Evolutionary conservation across 64 coral and sea anemone genomes (phyloP).

Genomic region (Stichodactyla helianthus): DNA sequence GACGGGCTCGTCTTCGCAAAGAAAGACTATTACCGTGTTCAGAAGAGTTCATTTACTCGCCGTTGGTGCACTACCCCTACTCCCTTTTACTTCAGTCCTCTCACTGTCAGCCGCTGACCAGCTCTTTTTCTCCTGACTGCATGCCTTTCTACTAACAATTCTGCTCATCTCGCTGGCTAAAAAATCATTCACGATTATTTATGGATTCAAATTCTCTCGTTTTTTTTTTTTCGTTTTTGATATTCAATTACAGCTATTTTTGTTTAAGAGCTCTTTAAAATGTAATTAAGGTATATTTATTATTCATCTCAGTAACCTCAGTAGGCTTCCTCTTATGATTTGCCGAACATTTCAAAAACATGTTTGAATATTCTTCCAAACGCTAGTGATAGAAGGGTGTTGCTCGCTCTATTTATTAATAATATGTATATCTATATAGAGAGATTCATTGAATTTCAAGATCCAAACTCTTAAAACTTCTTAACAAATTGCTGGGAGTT

Average conservation of each 20-base stretch:
- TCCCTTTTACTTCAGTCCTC: not conserved
- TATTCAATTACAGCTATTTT: slow-evolving; percentile 2
- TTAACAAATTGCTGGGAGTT: not conserved
- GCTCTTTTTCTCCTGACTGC: not conserved
- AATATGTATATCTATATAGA: not conserved
- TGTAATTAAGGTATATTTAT: not conserved
- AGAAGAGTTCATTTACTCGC: slow-evolving; percentile 1
- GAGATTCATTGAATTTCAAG: not conserved
- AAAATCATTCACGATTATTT: not conserved
- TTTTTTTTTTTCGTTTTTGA: not conserved
- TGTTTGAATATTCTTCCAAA: too few relatives aligned
- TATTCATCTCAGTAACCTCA: not conserved
- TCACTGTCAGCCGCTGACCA: slow-evolving; percentile 21
- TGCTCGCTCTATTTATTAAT: not conserved
- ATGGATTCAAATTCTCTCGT: not conserved
- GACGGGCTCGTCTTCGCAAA: slow-evolving; percentile 60
- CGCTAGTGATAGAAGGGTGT: too few relatives aligned
- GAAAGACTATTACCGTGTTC: not conserved
- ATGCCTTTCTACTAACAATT: not conserved
- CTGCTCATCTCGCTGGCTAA: not conserved
- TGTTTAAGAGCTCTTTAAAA: not conserved
- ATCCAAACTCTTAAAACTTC: not conserved
- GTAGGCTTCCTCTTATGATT: not conserved
- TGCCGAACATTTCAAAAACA: too few relatives aligned
- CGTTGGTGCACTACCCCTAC: not conserved